Conservation (phyloP, 1,140 invertebrate genomes). For the Cotesia vestalis region DNA sequence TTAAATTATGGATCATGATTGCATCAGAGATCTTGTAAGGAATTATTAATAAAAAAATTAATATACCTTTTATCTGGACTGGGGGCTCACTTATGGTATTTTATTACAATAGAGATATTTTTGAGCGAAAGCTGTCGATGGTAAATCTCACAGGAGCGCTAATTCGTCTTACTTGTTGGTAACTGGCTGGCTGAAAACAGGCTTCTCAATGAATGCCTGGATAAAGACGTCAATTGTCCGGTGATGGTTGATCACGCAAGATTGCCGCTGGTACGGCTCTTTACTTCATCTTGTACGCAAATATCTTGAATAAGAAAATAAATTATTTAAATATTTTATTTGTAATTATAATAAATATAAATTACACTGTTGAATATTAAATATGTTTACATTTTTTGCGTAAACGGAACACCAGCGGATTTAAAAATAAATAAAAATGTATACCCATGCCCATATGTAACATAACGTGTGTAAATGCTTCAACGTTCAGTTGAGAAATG, state of each 20-base stretch:
- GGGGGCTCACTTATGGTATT: too few relatives aligned
- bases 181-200: slow-evolving; percentile 18
- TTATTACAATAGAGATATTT: background rate
- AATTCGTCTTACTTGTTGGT: slow-evolving; percentile 22
- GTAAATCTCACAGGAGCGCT: slow-evolving; percentile 30
- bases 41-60: slow-evolving; percentile 4
- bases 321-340: too few relatives aligned
- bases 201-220: slow-evolving; percentile 25
- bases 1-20: slow-evolving; percentile 33
- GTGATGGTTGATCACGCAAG: slow-evolving; percentile 29
- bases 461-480: too few relatives aligned
- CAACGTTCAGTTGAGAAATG: background rate
- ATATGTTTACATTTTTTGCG: too few relatives aligned
- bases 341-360: too few relatives aligned
- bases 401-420: too few relatives aligned
- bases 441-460: too few relatives aligned
- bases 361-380: too few relatives aligned
- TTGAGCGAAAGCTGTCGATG: slow-evolving; percentile 4
- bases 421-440: too few relatives aligned
- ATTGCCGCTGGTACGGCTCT: slow-evolving; percentile 18
- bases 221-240: slow-evolving; percentile 41
- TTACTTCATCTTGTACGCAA: background rate
- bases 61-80: too few relatives aligned
- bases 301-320: background rate
- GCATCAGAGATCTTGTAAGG: slow-evolving; percentile 11